Evolutionary conservation across 2,113 vertebrate species (phyloP), one percentile per base, ranked within the genome.

Genomic region (Corythaixoides concolor): DNA sequence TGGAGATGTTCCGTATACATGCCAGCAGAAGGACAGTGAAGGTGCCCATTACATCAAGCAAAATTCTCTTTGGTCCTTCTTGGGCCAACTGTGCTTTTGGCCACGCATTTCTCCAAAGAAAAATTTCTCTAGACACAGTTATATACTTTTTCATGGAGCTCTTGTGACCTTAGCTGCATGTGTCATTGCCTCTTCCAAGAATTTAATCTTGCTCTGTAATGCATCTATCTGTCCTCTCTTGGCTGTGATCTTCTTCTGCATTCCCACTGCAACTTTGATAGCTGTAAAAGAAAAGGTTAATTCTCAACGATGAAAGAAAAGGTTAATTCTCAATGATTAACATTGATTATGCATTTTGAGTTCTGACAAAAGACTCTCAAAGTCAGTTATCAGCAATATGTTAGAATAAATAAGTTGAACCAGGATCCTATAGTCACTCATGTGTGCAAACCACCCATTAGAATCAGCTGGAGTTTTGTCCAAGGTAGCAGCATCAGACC

Each of bases 161-260:
- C 16, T 73, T 33, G 22, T 74, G 72, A 99, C 99, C 98, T 98
- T 98, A 43, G 96, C 81, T 91, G 98, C 64, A 27, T 97, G 98
- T 56, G 98, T 97, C 84, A 98, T 85, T 4, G 94, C 97, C 58
- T 99, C 98, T 98, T 99, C 98, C 87, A 99, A 95, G 84, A 98
- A 98, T 47, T 98, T 98, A 76, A 99, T 98, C 96, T 97, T 98
- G 97, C 97, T 98, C 94, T 98, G 98, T 80, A 99, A 97, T 13
- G 94, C 96, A 92, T 99, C 98, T 15, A 98, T 98, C 84, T 99
- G 98, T 79, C 98, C 98, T 96, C 98, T 98, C 91, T 98, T 98
- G 85, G 97, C 98, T 35, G 98, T 99, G 95, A 99, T 98, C 95
- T 98, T 98, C 96, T 98, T 98, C 97, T 99, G 98, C 98, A 99